Evolutionary conservation across 2,113 vertebrate species (phyloP).

Genomic region (Shinisaurus crocodilurus): DNA sequence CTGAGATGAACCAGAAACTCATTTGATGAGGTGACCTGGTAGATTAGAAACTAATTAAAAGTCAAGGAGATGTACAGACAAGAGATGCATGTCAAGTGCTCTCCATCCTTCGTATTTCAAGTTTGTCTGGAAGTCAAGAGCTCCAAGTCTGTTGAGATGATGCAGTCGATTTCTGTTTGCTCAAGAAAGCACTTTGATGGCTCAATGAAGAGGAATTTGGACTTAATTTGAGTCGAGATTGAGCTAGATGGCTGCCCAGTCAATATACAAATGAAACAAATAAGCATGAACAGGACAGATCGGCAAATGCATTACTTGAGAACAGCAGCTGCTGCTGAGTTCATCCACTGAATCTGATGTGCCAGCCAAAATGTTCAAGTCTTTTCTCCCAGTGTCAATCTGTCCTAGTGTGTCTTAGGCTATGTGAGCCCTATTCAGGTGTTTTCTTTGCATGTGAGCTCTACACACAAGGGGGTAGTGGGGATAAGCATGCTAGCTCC

Average conservation of each 20-base stretch:
- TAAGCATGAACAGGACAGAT: conserved; percentile 27
- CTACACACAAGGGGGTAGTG: too few species aligned
- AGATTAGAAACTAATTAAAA: conserved; percentile 49
- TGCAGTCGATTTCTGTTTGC: conserved; percentile 54
- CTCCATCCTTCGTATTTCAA: conserved; percentile 45
- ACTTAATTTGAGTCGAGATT: conserved; percentile 50
- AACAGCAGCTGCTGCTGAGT: conserved; percentile 33
- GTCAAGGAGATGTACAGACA: conserved; percentile 5
- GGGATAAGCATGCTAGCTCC: too few species aligned
- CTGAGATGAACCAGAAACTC: conserved; percentile 40
- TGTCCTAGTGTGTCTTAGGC: not conserved
- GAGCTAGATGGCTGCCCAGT: conserved; percentile 45
- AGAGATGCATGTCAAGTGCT: conserved; percentile 42
- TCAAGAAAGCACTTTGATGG: conserved; percentile 51
- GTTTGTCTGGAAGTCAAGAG: conserved; percentile 52
- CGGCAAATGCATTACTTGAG: conserved; percentile 30
- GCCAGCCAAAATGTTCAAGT: conserved; percentile 14
- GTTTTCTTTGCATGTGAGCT: too few species aligned
- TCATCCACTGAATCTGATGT: conserved; percentile 43
- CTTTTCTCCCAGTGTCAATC: not conserved
- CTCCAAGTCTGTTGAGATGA: conserved; percentile 43
- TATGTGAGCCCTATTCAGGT: not conserved
- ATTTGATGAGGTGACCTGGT: conserved; percentile 55
- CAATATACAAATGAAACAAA: conserved; percentile 20
- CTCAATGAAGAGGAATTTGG: conserved; percentile 58